These are phyloP conservation scores for Hepsetus odoe DNA, from an alignment of 2,113 vertebrate species.

Conservation along the genomic window DNA sequence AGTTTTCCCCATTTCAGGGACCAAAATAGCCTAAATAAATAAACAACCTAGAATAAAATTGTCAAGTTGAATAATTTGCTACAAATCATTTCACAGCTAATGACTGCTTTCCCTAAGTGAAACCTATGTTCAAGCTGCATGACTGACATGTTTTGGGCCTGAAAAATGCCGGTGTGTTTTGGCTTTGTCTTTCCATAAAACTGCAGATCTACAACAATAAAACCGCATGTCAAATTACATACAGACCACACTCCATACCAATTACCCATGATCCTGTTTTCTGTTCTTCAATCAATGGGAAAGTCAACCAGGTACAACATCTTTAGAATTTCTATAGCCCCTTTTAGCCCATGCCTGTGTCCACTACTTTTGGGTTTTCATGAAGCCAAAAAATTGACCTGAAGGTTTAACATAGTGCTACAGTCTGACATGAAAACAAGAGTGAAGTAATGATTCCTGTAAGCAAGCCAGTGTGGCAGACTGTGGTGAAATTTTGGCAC, in stretches of 20 bases:
- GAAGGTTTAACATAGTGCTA: background rate
- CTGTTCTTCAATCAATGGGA: no score
- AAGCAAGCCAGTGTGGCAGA: background rate
- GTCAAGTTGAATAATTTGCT: background rate
- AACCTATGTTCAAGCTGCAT: background rate
- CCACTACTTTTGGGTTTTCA: background rate
- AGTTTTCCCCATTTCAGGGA: no score
- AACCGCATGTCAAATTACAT: background rate
- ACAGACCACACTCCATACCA: background rate
- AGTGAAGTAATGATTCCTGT: background rate
- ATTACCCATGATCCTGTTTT: no score
- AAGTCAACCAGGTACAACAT: background rate
- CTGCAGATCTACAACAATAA: background rate
- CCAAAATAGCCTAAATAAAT: no score
- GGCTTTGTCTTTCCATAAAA: background rate
- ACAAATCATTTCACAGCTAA: background rate
- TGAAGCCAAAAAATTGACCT: background rate
- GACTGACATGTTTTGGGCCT: background rate
- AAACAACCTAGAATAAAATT: no score
- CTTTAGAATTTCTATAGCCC: background rate
- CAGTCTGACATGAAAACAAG: background rate
- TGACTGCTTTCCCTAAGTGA: background rate
- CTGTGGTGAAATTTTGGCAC: conserved; percentile 1
- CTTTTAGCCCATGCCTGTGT: background rate
- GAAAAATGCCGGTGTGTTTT: background rate